Base-by-base conservation (phyloP, 2,888 invertebrate genomes). In the Euzophera pinguis region DNA sequence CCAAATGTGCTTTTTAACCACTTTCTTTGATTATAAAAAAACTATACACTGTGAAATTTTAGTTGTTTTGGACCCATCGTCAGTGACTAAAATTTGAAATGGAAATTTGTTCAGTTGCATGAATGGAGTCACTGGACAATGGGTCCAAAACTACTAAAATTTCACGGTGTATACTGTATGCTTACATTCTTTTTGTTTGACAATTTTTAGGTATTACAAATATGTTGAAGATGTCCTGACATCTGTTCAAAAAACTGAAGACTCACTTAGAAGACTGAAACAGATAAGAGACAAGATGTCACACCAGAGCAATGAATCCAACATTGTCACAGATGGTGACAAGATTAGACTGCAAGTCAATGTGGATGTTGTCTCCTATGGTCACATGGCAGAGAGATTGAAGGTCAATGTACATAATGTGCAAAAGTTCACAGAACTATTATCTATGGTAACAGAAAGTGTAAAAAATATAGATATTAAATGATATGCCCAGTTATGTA, bases 171-270 rank as follows among this genome's bases (percentile, higher is more conserved):
- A n/a, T n/a, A n/a, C n/a, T n/a, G n/a, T n/a, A n/a, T n/a, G n/a
- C n/a, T n/a, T n/a, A n/a, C n/a, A n/a, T n/a, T n/a, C n/a, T n/a
- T n/a, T n/a, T n/a, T n/a, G n/a, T n/a, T n/a, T 22, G 22, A 32
- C 3, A 39, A 37, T 47, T 73, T 78, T 38, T 73, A 93, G 92
- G 67, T 96, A 96, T 81, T 92, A 92, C 71, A 91, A 90, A 64
- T 92, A 95, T 56, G 96, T 98, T 12, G 92, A 93, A 67, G 97
- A 98, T 81, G 97, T 99, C 1, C 86, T 99, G 58, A 96, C 95
- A 43, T 98, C 98, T 1, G 98, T 99, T 8, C 96, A 96, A 78
- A 97, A 96, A 87, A 99, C 98, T 64, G 98, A 99, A 77, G 98
- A 98, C 75, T 98, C 98, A 53, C 85, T 99, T 60, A 93, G 96